A percentile compares a stretch with the other conserved stretches of the same genome.
These are phyloP conservation scores for Lepidocolaptes lacrymiger DNA, from an alignment of 2,797 vertebrate genomes.

Conservation along the genomic window DNA sequence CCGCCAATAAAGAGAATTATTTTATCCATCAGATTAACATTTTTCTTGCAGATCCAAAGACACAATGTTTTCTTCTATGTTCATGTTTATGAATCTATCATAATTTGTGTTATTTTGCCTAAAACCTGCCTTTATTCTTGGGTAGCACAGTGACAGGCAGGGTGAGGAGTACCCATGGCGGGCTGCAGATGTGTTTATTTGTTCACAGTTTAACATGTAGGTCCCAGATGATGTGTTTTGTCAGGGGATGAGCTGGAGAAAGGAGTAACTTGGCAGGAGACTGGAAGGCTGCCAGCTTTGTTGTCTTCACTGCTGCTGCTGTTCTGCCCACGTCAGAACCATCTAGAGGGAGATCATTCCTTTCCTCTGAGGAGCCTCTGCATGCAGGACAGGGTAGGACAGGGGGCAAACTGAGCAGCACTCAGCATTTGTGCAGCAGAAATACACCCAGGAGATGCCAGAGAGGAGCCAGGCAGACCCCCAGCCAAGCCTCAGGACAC, in stretches of 20 bases:
- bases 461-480: not conserved
- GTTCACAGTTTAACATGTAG: slow-evolving; percentile 7
- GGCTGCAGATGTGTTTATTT: slow-evolving; percentile 30
- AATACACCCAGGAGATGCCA: not conserved
- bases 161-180: not conserved
- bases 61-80: not conserved
- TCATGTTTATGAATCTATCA: not conserved
- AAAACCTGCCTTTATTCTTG: not conserved
- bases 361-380: not conserved
- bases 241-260: slow-evolving; percentile 23
- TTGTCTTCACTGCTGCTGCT: slow-evolving; percentile 7
- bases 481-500: not conserved
- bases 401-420: not conserved
- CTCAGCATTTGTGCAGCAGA: not conserved
- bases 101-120: not conserved
- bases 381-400: not conserved
- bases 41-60: not conserved
- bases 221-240: not conserved
- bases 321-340: not conserved
- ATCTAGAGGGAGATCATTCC: not conserved
- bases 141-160: not conserved
- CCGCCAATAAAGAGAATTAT: not conserved
- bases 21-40: not conserved
- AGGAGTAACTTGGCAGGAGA: slow-evolving; percentile 11
- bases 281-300: slow-evolving; percentile 19